Percentiles rank a stretch among this genome's conserved stretches.
phyloP scores from a whole-genome alignment of 2,888 invertebrate genomes.

The Meganola albula region DNA sequence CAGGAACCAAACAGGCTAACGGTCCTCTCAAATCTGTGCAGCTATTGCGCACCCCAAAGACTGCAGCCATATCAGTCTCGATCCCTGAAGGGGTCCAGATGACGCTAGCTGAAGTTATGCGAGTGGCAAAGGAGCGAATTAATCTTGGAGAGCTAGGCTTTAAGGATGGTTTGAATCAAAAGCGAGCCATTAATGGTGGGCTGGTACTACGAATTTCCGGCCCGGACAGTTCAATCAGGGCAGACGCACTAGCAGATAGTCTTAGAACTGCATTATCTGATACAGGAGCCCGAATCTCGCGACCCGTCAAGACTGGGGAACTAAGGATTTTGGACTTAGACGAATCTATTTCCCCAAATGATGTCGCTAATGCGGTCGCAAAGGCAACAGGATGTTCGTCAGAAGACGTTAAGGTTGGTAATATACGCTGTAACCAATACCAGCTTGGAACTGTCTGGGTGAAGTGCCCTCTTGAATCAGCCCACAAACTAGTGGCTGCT shows the following conservation, averaged over 20 bases:
- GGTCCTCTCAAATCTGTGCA: neutral
- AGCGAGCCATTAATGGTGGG: no score
- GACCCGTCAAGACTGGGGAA: neutral
- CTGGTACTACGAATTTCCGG: no score
- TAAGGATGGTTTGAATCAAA: no score
- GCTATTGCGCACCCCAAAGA: neutral
- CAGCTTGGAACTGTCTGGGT: neutral
- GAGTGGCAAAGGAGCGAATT: neutral
- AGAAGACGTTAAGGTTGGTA: no score
- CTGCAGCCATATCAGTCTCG: neutral
- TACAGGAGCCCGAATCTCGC: neutral
- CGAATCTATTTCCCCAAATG: neutral
- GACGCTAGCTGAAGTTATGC: neutral
- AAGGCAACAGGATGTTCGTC: neutral
- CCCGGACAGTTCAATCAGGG: neutral
- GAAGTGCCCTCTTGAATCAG: neutral
- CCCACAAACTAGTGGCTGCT: no score
- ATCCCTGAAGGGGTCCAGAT: neutral
- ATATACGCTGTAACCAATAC: no score
- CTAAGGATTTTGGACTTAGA: neutral
- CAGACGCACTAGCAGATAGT: neutral
- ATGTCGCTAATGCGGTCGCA: neutral
- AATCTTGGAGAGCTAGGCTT: neutral
- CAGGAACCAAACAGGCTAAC: no score
- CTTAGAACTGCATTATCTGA: neutral